phyloP scores from a whole-genome alignment of 2,888 invertebrate genomes.

The Eristalinus aeneus region DNA sequence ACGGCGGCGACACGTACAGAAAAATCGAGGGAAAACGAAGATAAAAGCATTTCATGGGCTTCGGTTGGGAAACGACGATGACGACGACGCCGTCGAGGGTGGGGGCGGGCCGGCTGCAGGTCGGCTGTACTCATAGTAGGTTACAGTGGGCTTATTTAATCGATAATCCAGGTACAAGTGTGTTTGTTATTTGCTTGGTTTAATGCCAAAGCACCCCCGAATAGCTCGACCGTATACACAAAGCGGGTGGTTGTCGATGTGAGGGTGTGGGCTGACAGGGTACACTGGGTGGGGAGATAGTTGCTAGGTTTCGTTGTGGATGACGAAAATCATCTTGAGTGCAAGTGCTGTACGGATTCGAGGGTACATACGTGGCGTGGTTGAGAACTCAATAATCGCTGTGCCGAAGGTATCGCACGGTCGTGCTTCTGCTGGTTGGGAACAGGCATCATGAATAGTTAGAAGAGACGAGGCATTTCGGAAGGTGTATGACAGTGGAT shows the following conservation, averaged over 20 bases:
- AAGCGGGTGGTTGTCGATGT: not conserved
- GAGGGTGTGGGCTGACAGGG: not conserved
- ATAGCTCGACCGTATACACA: slow-evolving; percentile 11
- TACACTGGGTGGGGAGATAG: not conserved
- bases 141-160: slow-evolving; percentile 66
- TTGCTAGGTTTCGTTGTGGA: not conserved
- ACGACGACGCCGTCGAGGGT: slow-evolving; percentile 14
- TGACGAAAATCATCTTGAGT: not conserved
- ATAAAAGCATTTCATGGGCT: slow-evolving; percentile 57
- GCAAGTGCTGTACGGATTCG: not conserved
- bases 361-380: not conserved
- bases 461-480: not conserved
- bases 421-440: not conserved
- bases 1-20: not conserved
- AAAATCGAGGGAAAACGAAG: not conserved
- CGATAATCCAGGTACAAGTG: slow-evolving; percentile 66
- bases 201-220: slow-evolving; percentile 36
- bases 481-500: not conserved
- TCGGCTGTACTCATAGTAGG: slow-evolving; percentile 33
- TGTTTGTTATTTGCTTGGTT: slow-evolving; percentile 52
- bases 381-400: not conserved
- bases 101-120: slow-evolving; percentile 2
- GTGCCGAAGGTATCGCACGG: not conserved
- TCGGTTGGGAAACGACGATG: slow-evolving; percentile 24
- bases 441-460: not conserved